phyloP scores from a whole-genome alignment of 1,140 invertebrate genomes.

The Myzus persicae region DNA sequence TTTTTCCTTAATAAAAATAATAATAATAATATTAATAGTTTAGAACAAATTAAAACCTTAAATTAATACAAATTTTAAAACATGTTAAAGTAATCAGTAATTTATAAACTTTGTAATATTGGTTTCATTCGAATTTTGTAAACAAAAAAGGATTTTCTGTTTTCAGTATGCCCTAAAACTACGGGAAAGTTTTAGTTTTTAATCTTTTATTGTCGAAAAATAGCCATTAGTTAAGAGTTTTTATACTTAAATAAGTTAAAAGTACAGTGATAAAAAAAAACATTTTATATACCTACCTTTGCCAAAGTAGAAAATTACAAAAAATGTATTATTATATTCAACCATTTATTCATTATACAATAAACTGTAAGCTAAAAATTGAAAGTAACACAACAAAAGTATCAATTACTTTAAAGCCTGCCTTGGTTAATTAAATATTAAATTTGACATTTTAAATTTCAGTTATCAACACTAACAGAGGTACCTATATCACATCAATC shows the following conservation, averaged over 20 bases:
- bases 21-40: too few species aligned
- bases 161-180: neutral
- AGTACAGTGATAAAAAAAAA: neutral
- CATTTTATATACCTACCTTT: neutral
- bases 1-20: too few species aligned
- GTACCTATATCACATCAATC: neutral
- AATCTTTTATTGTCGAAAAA: neutral
- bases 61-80: neutral
- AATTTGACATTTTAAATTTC: neutral
- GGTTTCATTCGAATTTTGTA: neutral
- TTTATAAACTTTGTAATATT: neutral
- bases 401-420: neutral
- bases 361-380: neutral
- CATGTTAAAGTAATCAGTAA: neutral
- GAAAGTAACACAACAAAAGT: neutral
- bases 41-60: neutral
- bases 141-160: neutral
- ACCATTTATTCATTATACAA: neutral
- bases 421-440: neutral
- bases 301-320: neutral
- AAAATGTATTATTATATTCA: neutral
- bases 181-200: neutral
- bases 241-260: neutral
- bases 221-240: neutral
- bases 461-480: neutral